Evolutionary conservation across 2,888 invertebrate species (phyloP).

Genomic region (Peribatodes rhomboidaria): DNA sequence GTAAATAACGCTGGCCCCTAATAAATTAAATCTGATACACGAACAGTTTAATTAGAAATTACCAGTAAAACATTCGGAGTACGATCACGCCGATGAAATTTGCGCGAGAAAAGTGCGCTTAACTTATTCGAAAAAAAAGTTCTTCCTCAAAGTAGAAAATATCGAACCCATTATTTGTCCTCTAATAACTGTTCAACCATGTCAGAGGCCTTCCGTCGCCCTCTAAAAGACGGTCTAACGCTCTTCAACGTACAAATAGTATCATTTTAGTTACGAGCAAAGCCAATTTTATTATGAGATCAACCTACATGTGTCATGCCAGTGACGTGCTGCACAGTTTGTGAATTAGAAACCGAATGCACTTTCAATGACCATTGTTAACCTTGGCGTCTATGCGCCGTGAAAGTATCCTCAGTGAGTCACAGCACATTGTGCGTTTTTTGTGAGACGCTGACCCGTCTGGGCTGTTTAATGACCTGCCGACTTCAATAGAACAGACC

Average conservation of each 20-base stretch:
- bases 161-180: too few relatives aligned
- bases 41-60: background rate
- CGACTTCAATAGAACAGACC: background rate
- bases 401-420: slow-evolving; percentile 14
- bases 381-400: slow-evolving; percentile 18
- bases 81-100: too few relatives aligned
- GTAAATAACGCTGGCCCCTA: background rate
- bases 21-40: background rate
- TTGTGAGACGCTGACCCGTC: slow-evolving; percentile 31
- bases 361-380: slow-evolving; percentile 19
- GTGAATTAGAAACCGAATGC: slow-evolving; percentile 26
- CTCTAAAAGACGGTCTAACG: too few relatives aligned
- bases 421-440: slow-evolving; percentile 1
- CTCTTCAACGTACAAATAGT: too few relatives aligned
- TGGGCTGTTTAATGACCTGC: slow-evolving; percentile 18
- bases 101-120: too few relatives aligned
- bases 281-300: too few relatives aligned
- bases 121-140: too few relatives aligned
- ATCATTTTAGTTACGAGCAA: too few relatives aligned
- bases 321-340: slow-evolving; percentile 11
- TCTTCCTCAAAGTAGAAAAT: too few relatives aligned
- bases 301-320: background rate
- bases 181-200: too few relatives aligned
- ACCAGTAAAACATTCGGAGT: background rate
- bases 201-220: too few relatives aligned